phyloP scores from a whole-genome alignment of 2,113 vertebrate species.

The Periophthalmodon schlosseri region DNA sequence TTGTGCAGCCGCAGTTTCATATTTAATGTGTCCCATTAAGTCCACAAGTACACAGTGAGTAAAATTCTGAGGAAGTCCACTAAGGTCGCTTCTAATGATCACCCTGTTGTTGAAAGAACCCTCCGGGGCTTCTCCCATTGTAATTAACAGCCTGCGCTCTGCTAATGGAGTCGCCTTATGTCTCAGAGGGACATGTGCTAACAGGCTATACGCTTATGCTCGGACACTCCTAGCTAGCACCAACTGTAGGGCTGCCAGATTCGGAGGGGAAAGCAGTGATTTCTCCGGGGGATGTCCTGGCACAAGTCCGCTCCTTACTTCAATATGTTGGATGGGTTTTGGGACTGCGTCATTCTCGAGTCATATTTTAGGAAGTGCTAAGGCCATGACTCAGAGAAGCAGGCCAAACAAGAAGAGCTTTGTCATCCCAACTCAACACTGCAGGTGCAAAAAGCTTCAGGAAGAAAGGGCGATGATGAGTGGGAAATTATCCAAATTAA shows the following conservation, averaged over 20 bases:
- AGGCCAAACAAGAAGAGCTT: conserved; percentile 3
- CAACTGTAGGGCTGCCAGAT: conserved; percentile 20
- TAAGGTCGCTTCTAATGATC: conserved; percentile 7
- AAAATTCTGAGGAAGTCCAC: conserved; percentile 1
- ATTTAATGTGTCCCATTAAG: not conserved
- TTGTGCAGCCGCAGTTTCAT: not conserved
- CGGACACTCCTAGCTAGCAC: conserved; percentile 6
- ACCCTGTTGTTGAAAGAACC: not conserved
- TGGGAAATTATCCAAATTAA: not conserved
- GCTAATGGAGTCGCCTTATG: conserved; percentile 10
- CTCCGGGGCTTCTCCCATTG: conserved; percentile 1
- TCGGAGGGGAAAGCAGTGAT: conserved; percentile 5
- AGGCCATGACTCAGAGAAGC: conserved; percentile 1
- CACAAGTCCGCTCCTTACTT: not conserved
- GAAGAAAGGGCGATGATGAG: not conserved
- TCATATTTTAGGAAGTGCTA: conserved; percentile 21
- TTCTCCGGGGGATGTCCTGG: conserved; percentile 17
- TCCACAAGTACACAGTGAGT: not conserved
- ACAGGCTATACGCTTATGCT: not conserved
- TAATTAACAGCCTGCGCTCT: conserved; percentile 3
- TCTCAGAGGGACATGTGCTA: not conserved
- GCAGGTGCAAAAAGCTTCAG: not conserved
- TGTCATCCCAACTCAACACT: not conserved
- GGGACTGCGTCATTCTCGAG: conserved; percentile 21
- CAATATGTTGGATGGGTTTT: conserved; percentile 30